phyloP scores from a whole-genome alignment of 2,797 vertebrate species.

The Nyctibius grandis region DNA sequence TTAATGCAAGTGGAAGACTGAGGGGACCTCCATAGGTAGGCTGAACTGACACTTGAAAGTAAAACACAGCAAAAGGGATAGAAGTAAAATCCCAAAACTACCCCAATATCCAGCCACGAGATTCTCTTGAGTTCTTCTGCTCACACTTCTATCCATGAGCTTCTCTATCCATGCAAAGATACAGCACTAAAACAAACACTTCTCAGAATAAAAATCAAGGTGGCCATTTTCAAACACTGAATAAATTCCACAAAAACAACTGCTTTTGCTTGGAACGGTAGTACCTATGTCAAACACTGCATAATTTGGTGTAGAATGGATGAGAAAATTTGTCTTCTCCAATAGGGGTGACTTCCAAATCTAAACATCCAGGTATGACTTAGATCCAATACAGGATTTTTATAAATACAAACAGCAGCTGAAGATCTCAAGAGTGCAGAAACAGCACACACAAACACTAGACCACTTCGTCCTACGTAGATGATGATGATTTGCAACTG shows the following conservation, averaged over 20 bases:
- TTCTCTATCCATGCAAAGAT: not conserved
- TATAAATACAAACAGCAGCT: not conserved
- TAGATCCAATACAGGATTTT: not conserved
- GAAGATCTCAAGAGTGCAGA: not conserved
- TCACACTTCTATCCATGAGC: not conserved
- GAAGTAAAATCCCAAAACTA: not conserved
- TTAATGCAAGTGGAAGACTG: not conserved
- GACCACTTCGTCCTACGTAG: not conserved
- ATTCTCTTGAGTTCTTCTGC: not conserved
- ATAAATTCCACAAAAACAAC: not conserved
- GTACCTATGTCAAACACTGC: not conserved
- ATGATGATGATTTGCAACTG: not conserved
- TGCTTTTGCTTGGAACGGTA: not conserved
- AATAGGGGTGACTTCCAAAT: not conserved
- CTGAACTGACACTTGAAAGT: not conserved
- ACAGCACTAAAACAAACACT: not conserved
- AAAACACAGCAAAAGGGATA: not conserved
- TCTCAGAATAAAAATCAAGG: not conserved
- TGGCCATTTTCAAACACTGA: not conserved
- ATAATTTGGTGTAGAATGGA: not conserved
- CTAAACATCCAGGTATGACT: not conserved
- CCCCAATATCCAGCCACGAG: not conserved
- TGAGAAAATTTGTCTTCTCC: not conserved
- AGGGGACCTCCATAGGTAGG: not conserved
- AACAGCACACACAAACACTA: not conserved